These are phyloP conservation scores for Ammospiza nelsoni DNA, from an alignment of 2,113 vertebrate genomes.

Conservation along the genomic window DNA sequence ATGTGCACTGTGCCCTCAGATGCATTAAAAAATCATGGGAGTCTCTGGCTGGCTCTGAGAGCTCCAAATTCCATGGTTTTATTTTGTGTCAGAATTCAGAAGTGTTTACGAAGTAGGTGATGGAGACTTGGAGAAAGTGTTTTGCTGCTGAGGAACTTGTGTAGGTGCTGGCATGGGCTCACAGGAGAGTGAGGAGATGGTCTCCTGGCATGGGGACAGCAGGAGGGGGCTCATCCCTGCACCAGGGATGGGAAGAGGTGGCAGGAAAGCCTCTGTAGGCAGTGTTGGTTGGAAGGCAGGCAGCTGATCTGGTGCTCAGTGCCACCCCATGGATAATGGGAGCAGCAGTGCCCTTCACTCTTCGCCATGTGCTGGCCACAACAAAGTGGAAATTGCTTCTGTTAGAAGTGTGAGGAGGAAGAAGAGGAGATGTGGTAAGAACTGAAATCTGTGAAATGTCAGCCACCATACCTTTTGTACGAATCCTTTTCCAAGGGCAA, in stretches of 20 bases:
- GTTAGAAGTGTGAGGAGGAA: not conserved
- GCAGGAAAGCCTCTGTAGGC: not conserved
- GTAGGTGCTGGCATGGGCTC: not conserved
- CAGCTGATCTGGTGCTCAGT: rapidly evolving
- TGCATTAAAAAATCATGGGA: rapidly evolving
- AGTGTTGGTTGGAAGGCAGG: not conserved
- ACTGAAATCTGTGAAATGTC: not conserved
- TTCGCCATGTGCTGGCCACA: not conserved
- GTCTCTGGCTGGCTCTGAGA: not conserved
- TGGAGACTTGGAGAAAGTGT: not conserved
- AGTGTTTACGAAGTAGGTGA: not conserved
- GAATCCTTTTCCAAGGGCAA: not conserved
- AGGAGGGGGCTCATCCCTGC: not conserved
- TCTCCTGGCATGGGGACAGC: not conserved
- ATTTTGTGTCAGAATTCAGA: not conserved
- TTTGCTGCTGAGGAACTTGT: not conserved
- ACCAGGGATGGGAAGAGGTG: not conserved
- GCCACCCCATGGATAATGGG: not conserved
- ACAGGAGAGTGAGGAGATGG: rapidly evolving
- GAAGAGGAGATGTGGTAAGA: not conserved
- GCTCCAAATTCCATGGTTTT: not conserved
- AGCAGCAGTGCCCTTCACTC: not conserved
- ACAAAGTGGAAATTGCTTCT: not conserved
- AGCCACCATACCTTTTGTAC: rapidly evolving
- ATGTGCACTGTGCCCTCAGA: not conserved